Percentiles rank a stretch among this genome's conserved stretches.
Conservation (phyloP, 2,888 invertebrate species). For the Hydriomena furcata region DNA sequence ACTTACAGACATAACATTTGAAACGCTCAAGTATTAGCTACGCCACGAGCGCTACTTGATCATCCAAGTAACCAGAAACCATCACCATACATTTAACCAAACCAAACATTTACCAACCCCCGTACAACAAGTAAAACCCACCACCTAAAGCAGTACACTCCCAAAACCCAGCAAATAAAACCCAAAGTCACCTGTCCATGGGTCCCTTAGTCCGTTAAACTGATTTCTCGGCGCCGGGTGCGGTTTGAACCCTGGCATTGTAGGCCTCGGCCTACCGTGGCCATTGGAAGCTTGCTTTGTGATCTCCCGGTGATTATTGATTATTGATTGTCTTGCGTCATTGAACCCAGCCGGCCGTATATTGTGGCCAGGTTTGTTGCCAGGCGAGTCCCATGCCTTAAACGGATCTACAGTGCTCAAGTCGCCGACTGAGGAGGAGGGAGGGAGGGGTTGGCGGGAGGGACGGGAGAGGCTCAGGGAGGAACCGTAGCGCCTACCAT, state of each 20-base stretch:
- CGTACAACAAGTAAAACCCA: conserved; percentile 6
- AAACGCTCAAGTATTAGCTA: too few relatives aligned
- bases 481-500: conserved; percentile 85
- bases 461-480: conserved; percentile 73
- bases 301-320: neutral
- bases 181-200: conserved; percentile 84
- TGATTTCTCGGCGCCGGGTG: conserved; percentile 71
- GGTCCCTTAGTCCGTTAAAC: conserved; percentile 77
- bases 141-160: conserved; percentile 54
- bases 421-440: conserved; percentile 70
- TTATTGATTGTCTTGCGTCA: conserved; percentile 8
- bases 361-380: neutral
- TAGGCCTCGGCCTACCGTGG: neutral
- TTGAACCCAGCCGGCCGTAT: neutral
- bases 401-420: conserved; percentile 65
- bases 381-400: conserved; percentile 68
- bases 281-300: neutral
- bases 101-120: neutral
- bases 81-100: too few relatives aligned
- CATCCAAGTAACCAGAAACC: too few relatives aligned
- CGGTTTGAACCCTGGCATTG: conserved; percentile 42
- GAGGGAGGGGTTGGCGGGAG: conserved; percentile 60
- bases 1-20: too few relatives aligned
- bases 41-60: too few relatives aligned
- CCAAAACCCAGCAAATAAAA: conserved; percentile 77